phyloP scores from a whole-genome alignment of 2,888 invertebrate genomes.

The Apodemia zela region DNA sequence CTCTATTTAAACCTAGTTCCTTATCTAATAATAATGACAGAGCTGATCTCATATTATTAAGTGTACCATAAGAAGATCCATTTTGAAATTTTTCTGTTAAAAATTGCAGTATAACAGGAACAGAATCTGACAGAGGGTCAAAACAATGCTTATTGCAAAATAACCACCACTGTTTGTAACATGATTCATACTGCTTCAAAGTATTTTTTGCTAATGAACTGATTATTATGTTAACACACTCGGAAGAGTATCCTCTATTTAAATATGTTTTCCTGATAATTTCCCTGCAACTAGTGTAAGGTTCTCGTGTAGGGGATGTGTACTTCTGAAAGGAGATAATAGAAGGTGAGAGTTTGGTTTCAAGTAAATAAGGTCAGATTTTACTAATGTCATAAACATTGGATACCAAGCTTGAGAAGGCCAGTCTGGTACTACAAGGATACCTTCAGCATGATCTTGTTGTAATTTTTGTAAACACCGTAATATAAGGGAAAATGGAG shows the following conservation, averaged over 20 bases:
- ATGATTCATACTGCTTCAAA: background rate
- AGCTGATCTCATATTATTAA: background rate
- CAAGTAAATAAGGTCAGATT: background rate
- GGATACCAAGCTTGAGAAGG: constrained; percentile 8
- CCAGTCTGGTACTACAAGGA: background rate
- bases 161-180: background rate
- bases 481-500: background rate
- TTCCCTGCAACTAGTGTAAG: background rate
- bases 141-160: background rate
- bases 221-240: background rate
- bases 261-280: background rate
- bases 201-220: background rate
- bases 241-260: background rate
- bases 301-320: background rate
- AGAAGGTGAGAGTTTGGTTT: background rate
- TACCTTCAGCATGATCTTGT: background rate
- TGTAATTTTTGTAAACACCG: background rate
- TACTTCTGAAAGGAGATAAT: background rate
- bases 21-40: background rate
- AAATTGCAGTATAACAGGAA: background rate
- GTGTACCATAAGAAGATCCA: background rate
- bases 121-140: background rate
- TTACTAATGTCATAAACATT: background rate
- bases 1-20: background rate
- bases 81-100: background rate